phyloP scores from a whole-genome alignment of 2,888 invertebrate species.

The Antheraea yamamai region DNA sequence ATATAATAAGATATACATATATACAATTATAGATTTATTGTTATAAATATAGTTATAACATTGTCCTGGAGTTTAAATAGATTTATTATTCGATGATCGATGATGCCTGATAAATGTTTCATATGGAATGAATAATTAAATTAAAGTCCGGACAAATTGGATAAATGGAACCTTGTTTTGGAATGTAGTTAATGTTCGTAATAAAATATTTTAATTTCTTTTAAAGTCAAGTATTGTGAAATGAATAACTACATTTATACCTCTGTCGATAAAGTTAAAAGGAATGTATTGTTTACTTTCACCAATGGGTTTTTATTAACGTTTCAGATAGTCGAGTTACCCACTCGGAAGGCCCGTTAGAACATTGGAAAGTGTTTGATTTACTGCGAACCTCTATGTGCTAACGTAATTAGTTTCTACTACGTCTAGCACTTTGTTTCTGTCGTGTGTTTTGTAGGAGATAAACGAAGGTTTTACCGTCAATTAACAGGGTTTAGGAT shows the following conservation, averaged over 20 bases:
- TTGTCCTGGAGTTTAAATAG: not conserved
- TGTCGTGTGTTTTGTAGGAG: not conserved
- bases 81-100: conserved; percentile 1
- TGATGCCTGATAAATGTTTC: too few species aligned
- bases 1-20: too few species aligned
- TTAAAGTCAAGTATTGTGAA: not conserved
- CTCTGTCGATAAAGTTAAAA: not conserved
- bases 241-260: not conserved
- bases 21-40: too few species aligned
- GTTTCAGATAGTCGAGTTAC: not conserved
- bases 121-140: too few species aligned
- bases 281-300: not conserved
- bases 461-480: not conserved
- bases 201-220: not conserved
- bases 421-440: not conserved
- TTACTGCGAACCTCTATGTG: not conserved
- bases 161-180: not conserved
- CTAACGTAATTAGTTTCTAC: not conserved
- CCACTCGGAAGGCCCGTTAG: not conserved
- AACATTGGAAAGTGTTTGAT: not conserved
- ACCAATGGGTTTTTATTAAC: not conserved
- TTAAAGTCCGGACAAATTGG: too few species aligned
- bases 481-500: not conserved
- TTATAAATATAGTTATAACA: not conserved
- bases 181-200: not conserved